phyloP scores from a whole-genome alignment of 2,888 invertebrate genomes.

The Tetropium fuscum region DNA sequence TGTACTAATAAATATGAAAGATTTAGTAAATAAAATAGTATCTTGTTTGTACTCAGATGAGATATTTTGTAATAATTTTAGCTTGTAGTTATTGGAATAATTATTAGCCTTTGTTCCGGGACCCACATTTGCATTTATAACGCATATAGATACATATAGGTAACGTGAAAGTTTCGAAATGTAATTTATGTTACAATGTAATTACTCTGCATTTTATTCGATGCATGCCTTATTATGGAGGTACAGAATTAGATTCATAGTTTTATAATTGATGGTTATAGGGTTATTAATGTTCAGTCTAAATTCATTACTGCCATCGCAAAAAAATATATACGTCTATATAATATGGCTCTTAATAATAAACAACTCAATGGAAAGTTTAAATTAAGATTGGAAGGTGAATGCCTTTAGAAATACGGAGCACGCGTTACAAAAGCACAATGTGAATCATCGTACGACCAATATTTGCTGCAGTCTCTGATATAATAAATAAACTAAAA shows the following conservation, averaged over 20 bases:
- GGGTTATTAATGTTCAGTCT: slow-evolving; percentile 28
- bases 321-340: slow-evolving; percentile 9
- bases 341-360: slow-evolving; percentile 12
- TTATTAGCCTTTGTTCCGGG: slow-evolving; percentile 40
- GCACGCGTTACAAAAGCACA: too few species aligned
- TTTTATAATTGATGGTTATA: slow-evolving; percentile 32
- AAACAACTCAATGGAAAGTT: neutral
- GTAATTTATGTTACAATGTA: slow-evolving; percentile 43
- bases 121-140: slow-evolving; percentile 34
- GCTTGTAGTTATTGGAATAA: too few species aligned
- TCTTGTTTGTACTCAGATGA: neutral
- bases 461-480: too few species aligned
- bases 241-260: slow-evolving; percentile 25
- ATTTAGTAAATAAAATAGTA: neutral
- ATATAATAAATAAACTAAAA: too few species aligned
- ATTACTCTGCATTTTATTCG: slow-evolving; percentile 39
- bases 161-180: slow-evolving; percentile 47
- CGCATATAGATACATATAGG: slow-evolving; percentile 32
- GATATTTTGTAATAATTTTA: slow-evolving; percentile 2
- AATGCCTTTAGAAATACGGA: too few species aligned
- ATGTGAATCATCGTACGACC: too few species aligned
- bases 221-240: slow-evolving; percentile 22
- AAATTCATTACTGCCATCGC: slow-evolving; percentile 21
- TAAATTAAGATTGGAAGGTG: neutral
- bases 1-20: neutral